Percentiles rank a stretch among this genome's conserved stretches.
phyloP scores from a whole-genome alignment of 2,888 invertebrate species.

The Boloria selene region DNA sequence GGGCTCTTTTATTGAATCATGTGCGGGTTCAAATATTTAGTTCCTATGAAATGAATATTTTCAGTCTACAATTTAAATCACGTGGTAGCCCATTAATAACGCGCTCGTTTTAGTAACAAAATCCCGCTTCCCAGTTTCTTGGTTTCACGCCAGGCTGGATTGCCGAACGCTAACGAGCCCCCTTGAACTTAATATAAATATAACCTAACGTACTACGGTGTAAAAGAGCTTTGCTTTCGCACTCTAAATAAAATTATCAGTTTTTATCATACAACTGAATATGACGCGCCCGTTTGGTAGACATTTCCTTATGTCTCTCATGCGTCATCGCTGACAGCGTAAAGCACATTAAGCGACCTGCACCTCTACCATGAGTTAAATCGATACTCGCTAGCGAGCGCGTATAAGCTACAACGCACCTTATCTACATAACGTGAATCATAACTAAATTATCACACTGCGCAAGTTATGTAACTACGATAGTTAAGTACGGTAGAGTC shows the following conservation, averaged over 20 bases:
- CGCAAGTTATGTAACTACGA: slow-evolving; percentile 10
- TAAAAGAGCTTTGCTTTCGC: neutral
- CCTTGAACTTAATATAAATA: too few species aligned
- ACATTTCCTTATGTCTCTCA: slow-evolving; percentile 32
- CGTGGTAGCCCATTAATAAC: too few species aligned
- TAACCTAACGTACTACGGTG: slow-evolving; percentile 7
- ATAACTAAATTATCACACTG: slow-evolving; percentile 1
- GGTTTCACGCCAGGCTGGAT: too few species aligned
- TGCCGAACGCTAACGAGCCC: too few species aligned
- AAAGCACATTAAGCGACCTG: slow-evolving; percentile 49
- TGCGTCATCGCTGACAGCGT: slow-evolving; percentile 37
- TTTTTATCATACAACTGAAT: slow-evolving; percentile 5
- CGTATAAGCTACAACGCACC: slow-evolving; percentile 1
- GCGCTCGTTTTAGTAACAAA: too few species aligned
- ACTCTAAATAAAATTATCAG: slow-evolving; percentile 3
- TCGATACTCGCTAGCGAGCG: slow-evolving; percentile 15
- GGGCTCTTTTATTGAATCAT: too few species aligned
- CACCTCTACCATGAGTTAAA: neutral
- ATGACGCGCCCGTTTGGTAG: slow-evolving; percentile 3
- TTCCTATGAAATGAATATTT: too few species aligned
- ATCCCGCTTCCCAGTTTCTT: too few species aligned
- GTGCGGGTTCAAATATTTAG: too few species aligned
- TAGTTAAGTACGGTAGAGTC: slow-evolving; percentile 9
- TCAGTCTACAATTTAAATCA: too few species aligned
- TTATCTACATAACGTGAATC: neutral